phyloP scores from a whole-genome alignment of 53 echinoderm and acorn worm species.

The Mesocentrotus franciscanus region DNA sequence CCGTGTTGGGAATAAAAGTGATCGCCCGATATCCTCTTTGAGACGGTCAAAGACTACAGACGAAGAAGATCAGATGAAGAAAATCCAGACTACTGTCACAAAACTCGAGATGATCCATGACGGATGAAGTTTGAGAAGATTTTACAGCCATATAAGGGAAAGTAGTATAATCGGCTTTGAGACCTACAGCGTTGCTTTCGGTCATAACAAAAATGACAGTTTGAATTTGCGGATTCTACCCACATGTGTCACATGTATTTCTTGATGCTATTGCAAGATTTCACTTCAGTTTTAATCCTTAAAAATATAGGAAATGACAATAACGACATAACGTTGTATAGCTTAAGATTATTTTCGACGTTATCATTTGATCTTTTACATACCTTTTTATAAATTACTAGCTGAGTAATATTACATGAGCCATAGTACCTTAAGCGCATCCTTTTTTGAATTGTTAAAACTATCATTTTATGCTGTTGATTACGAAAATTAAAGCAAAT shows the following conservation, averaged over 20 bases:
- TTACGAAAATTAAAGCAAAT: too few relatives aligned
- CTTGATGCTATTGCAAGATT: neutral
- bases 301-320: neutral
- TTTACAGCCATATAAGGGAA: constrained; percentile 21
- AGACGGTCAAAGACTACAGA: neutral
- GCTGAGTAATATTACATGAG: too few relatives aligned
- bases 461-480: too few relatives aligned
- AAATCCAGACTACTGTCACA: neutral
- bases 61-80: neutral
- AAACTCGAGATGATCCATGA: neutral
- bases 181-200: constrained; percentile 49
- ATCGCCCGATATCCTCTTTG: neutral
- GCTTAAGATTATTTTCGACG: too few relatives aligned
- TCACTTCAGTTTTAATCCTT: neutral
- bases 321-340: neutral
- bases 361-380: too few relatives aligned
- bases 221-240: neutral
- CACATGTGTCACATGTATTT: neutral
- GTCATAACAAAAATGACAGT: constrained; percentile 31
- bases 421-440: too few relatives aligned
- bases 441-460: too few relatives aligned
- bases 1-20: constrained; percentile 18
- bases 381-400: too few relatives aligned
- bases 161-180: constrained; percentile 28
- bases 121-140: neutral